Base-by-base conservation (phyloP, 2,113 vertebrate species). In the Euleptes europaea region DNA sequence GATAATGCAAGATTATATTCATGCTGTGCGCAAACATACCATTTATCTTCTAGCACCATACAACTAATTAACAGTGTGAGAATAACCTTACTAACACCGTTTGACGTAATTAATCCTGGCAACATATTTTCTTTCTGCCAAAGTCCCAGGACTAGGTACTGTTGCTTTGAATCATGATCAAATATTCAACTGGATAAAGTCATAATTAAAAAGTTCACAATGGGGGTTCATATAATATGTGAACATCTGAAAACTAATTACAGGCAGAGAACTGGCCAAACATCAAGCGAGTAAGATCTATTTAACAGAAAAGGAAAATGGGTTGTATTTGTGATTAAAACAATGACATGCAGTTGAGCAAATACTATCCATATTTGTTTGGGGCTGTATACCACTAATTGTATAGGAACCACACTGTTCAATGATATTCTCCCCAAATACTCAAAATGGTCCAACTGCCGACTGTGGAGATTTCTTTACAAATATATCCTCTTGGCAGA, bases 291-390 rank as follows among this genome's bases (percentile, higher is more conserved):
- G 1, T 3, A 40, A 7, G 3, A 47, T 4, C 86, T 1, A 60
- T 71, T 70, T 78, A 71, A 44, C 19, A 83, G 54, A 42, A 3
- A 65, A 31, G 80, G 47, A 44, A 2, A 66, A 31, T 63, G 77
- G 17, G 14, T 2, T 87, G 83, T 79, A 67, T 28, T 80, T 33
- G 33, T 40, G 40, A 78, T 51, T 40, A 82, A 87, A 0, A 83
- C 26, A 80, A 81, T 17, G 0, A 0, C 21, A 69, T 5, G 57
- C 31, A 74, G 15, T 1, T 1, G 3, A 63, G 23, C 77, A 33
- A 23, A 83, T 69, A 12, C 17, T 67, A 60, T 3, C 71, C 83
- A 0, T 23, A 8, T 75, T 88, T 49, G 12, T 5, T 79, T 84
- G 11, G 13, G 31, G n/a, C 35, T 77, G 47, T 60, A 60, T 21